Evolutionary conservation across 1,140 invertebrate genomes (phyloP), one percentile per base, ranked within the genome.

Genomic region (Spodoptera litura): DNA sequence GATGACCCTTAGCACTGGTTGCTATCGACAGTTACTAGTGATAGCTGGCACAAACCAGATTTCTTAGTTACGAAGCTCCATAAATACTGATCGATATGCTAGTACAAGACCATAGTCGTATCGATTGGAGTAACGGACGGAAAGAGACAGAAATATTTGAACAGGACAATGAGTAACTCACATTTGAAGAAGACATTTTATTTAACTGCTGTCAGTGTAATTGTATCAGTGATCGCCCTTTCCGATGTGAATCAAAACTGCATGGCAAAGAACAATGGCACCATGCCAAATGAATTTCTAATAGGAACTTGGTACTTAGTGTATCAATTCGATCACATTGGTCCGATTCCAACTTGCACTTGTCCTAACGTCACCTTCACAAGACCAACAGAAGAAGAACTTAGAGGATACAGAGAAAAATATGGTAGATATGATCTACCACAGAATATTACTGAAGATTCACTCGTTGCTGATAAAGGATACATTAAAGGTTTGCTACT

Each of bases 251-350:
- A 66, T 15, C 4, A 49, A 15, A 2, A 49, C 11, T 66, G 62
- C 2, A 66, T 66, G 2, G 38, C 38, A 20, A 20, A 20, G 12
- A 66, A 66, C 38, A 66, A 49, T 0, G 38, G 62, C 0, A 66
- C n/a, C 4, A 66, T 15, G 0, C 49, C 62, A 10, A 66, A 66
- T 10, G 77, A 82, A 15, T 61, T 68, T 4, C 44, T 85, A 15
- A 4, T 74, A 0, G 84, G 84, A 15, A 74, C 62, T 20, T 85
- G 84, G 84, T 82, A 82, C 20, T 27, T 27, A 13, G 56, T 85
- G 2, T 77, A 79, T n/a, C 12, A 79, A 25, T 85, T 82, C 10
- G 35, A 31, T 5, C 5, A 35, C 6, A 10, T 38, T 12, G 25
- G 81, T 9, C 51, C 74, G 11, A 12, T 31, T 4, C 31, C 76